These are phyloP conservation scores for Pyxicephalus adspersus DNA, from an alignment of 2,113 vertebrate genomes.

Conservation along the genomic window DNA sequence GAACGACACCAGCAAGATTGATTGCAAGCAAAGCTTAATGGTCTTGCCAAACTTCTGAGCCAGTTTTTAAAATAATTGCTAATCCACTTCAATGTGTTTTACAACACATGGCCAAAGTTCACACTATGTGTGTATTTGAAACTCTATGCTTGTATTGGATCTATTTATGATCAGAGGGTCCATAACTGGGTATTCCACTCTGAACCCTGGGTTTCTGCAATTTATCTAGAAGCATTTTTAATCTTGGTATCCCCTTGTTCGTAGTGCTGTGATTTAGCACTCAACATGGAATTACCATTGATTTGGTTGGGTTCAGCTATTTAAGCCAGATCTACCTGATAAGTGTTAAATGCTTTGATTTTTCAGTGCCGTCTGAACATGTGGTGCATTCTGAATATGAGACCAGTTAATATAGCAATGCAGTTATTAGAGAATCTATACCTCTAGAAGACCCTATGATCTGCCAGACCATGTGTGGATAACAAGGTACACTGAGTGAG, in stretches of 20 bases:
- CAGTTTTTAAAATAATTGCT: not conserved
- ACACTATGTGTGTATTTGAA: constrained; percentile 43
- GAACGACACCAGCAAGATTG: constrained; percentile 84
- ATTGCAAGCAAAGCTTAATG: constrained; percentile 88
- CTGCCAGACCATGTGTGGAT: not conserved
- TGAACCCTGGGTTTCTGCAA: not conserved
- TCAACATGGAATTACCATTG: not conserved
- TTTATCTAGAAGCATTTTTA: not conserved
- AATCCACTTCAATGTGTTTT: constrained; percentile 24
- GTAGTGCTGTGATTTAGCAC: constrained; percentile 4
- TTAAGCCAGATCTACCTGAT: not conserved
- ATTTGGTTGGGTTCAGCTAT: not conserved
- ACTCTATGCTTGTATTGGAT: not conserved
- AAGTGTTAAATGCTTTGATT: constrained; percentile 1
- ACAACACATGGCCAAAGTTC: constrained; percentile 23
- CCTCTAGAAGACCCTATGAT: not conserved
- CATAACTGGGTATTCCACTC: constrained; percentile 5
- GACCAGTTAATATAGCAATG: too few species aligned
- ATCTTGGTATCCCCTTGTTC: not conserved
- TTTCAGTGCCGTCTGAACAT: not conserved
- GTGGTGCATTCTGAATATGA: not conserved
- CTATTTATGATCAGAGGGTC: constrained; percentile 31
- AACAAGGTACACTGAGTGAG: not conserved
- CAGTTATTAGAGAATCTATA: too few species aligned
- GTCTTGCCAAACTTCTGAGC: constrained; percentile 80